A percentile compares a stretch with the other conserved stretches of the same genome.
These are phyloP conservation scores for Platypus cylindrus DNA, from an alignment of 2,888 invertebrate species.

Conservation along the genomic window DNA sequence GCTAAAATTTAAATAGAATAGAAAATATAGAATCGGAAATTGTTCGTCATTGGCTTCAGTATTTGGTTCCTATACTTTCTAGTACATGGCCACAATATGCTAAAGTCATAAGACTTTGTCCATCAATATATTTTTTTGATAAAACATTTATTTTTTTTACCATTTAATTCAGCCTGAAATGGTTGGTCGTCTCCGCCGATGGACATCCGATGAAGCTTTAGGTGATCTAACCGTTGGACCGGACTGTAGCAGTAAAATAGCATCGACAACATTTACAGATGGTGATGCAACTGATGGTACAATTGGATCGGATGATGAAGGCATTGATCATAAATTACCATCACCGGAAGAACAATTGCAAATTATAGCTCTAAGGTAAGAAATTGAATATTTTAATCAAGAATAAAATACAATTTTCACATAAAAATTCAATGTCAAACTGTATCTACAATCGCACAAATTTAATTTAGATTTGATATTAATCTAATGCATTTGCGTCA, in stretches of 20 bases:
- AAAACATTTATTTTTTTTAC: too few relatives aligned
- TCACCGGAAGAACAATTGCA: conserved; percentile 79
- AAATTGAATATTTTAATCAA: background rate
- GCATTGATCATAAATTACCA: conserved; percentile 73
- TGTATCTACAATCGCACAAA: too few relatives aligned
- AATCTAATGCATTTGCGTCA: too few relatives aligned
- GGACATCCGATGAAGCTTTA: conserved; percentile 72
- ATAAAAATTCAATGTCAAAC: too few relatives aligned
- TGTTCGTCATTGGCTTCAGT: too few relatives aligned
- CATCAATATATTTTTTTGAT: too few relatives aligned
- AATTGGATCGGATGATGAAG: conserved; percentile 49
- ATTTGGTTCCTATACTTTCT: too few relatives aligned
- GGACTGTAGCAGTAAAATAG: conserved; percentile 63
- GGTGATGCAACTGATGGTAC: conserved; percentile 40
- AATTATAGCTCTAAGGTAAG: conserved; percentile 71
- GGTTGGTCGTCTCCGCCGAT: conserved; percentile 66
- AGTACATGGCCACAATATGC: too few relatives aligned
- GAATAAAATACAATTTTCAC: background rate
- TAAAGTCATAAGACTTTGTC: too few relatives aligned
- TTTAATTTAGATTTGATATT: too few relatives aligned
- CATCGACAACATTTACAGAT: conserved; percentile 37
- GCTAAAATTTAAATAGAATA: too few relatives aligned
- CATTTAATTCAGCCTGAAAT: conserved; percentile 58
- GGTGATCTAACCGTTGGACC: conserved; percentile 73
- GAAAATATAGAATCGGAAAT: too few relatives aligned